phyloP scores from a whole-genome alignment of 2,797 vertebrate genomes.

The Podarcis lilfordi region DNA sequence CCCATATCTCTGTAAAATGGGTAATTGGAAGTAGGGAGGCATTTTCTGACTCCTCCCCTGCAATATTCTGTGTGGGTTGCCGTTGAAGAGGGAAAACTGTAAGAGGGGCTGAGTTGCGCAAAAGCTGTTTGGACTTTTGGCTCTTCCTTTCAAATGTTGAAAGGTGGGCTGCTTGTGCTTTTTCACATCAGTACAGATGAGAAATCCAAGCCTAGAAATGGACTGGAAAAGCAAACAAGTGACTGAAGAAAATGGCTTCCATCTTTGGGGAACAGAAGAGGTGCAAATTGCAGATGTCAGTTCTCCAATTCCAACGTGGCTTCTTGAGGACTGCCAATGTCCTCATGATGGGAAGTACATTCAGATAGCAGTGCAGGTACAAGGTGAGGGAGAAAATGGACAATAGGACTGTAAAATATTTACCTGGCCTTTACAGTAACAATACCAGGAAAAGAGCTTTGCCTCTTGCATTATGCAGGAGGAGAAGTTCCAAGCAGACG shows the following conservation, averaged over 20 bases:
- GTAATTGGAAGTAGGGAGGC: not conserved
- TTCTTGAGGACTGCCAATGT: not conserved
- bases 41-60: not conserved
- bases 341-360: not conserved
- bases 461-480: not conserved
- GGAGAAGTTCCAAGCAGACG: not conserved
- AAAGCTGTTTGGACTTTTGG: not conserved
- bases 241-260: not conserved
- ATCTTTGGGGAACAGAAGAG: not conserved
- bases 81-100: not conserved
- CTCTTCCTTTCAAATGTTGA: not conserved
- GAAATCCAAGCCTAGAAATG: not conserved
- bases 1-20: not conserved
- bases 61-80: not conserved
- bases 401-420: not conserved
- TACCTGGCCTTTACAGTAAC: not conserved
- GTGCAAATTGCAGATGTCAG: not conserved
- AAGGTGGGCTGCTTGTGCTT: not conserved
- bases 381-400: not conserved
- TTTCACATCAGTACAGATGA: not conserved
- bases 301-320: not conserved
- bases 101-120: not conserved
- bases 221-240: not conserved
- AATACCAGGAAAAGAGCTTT: not conserved
- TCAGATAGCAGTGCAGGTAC: not conserved